These are phyloP conservation scores for Tamias sibiricus DNA, from an alignment of 2,113 vertebrate genomes.

Conservation along the genomic window DNA sequence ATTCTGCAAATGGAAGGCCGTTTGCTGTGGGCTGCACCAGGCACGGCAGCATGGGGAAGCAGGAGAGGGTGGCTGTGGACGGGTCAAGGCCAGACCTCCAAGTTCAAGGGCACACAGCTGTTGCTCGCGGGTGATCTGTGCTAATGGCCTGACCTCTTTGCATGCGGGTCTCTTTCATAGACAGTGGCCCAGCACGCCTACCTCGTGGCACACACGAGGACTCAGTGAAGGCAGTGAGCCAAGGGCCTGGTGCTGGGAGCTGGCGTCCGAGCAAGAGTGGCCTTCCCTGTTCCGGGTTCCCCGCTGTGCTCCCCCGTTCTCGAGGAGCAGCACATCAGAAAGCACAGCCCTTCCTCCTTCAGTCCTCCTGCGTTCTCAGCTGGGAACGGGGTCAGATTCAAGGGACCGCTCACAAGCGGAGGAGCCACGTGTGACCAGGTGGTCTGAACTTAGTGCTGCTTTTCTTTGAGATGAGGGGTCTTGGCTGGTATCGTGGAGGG, in stretches of 20 bases:
- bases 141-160: fast-evolving
- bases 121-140: fast-evolving
- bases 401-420: background rate
- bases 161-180: fast-evolving
- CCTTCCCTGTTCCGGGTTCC: background rate
- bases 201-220: background rate
- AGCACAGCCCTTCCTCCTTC: fast-evolving
- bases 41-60: fast-evolving
- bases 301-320: background rate
- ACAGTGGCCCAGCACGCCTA: fast-evolving
- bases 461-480: background rate
- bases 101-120: fast-evolving
- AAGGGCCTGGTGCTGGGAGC: background rate
- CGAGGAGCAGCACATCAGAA: fast-evolving
- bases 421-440: too few species aligned
- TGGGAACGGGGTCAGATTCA: background rate
- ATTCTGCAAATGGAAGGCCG: background rate
- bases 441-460: background rate
- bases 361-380: background rate
- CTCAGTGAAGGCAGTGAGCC: background rate
- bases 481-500: background rate
- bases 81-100: fast-evolving
- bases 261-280: background rate
- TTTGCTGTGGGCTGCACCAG: background rate
- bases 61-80: fast-evolving